Conservation (phyloP, 64 coral and sea anemone genomes). For the Orbicella faveolata region DNA sequence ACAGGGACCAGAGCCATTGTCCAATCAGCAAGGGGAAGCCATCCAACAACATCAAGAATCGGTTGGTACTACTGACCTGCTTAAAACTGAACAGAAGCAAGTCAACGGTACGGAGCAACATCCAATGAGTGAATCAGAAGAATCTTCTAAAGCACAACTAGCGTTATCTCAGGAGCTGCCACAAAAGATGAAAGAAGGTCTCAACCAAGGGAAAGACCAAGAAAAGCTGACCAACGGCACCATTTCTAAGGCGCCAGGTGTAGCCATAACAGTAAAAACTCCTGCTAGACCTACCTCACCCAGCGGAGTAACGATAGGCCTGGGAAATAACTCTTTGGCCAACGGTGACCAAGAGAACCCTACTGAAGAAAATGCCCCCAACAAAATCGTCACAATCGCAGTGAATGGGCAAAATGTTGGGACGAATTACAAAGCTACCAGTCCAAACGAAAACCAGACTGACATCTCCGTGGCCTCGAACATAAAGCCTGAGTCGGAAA, state of each 20-base stretch:
- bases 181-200: background rate
- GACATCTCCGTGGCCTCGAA: background rate
- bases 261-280: background rate
- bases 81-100: background rate
- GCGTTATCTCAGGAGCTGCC: background rate
- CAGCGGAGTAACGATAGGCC: background rate
- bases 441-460: background rate
- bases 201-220: background rate
- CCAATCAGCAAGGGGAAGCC: background rate
- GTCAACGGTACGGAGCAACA: constrained; percentile 1
- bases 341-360: background rate
- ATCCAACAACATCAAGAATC: constrained; percentile 4
- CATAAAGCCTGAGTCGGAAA: background rate
- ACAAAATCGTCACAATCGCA: background rate
- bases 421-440: background rate
- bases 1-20: background rate
- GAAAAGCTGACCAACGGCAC: background rate
- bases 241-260: background rate
- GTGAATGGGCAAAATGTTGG: background rate
- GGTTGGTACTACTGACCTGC: background rate
- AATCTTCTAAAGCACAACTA: background rate
- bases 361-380: background rate
- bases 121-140: background rate
- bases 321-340: background rate
- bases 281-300: background rate